Percentiles rank a stretch among this genome's conserved stretches.
Conservation (phyloP, 2,113 vertebrate genomes). For the Salminus brasiliensis region DNA sequence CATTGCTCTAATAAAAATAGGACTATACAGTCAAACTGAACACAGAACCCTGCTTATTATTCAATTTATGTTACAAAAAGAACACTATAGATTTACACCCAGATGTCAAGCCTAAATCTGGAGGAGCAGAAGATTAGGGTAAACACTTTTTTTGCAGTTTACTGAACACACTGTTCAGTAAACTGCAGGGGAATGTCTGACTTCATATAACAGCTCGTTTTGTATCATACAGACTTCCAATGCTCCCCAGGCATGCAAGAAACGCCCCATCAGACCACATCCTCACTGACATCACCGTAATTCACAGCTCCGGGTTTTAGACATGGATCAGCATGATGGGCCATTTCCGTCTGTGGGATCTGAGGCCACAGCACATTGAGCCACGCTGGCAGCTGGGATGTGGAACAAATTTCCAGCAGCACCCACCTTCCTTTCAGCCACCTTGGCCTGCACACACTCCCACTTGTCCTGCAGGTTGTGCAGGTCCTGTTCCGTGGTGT, state of each 20-base stretch:
- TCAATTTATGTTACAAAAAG: neutral
- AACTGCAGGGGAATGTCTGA: slow-evolving; percentile 39
- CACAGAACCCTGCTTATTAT: neutral
- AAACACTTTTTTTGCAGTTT: neutral
- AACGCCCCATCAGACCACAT: slow-evolving; percentile 61
- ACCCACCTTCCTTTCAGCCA: slow-evolving; percentile 89
- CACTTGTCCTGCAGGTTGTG: slow-evolving; percentile 92
- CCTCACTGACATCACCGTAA: slow-evolving; percentile 53
- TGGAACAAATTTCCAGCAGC: neutral
- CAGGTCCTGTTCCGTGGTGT: slow-evolving; percentile 91
- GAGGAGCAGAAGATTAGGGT: slow-evolving; percentile 1
- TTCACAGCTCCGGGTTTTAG: slow-evolving; percentile 23
- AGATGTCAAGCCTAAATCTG: neutral
- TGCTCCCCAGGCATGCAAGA: neutral
- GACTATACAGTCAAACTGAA: too few species aligned
- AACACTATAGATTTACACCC: neutral
- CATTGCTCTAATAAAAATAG: neutral
- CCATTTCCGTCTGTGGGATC: slow-evolving; percentile 32
- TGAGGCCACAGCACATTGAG: neutral
- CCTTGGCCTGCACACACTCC: slow-evolving; percentile 88
- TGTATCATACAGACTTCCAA: slow-evolving; percentile 54
- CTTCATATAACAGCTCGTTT: slow-evolving; percentile 14
- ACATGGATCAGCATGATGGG: neutral
- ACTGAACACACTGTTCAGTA: neutral
- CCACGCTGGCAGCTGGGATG: slow-evolving; percentile 3